Evolutionary conservation across 2,888 invertebrate species (phyloP), one percentile per base, ranked within the genome.

Genomic region (Mayetiola destructor): DNA sequence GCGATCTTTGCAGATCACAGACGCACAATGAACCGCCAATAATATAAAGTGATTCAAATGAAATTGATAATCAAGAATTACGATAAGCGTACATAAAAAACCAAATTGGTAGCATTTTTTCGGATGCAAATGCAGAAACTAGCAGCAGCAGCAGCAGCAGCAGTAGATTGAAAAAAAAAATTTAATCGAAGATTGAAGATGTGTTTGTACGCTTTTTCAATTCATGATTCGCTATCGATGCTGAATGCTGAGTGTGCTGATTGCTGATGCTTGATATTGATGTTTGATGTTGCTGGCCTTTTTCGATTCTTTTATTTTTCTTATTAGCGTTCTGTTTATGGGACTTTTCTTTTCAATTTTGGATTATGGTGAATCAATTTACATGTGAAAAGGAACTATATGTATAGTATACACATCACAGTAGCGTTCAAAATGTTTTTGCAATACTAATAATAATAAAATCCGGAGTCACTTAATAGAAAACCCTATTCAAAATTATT

Each of bases 341-440:
- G n/a, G n/a, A n/a, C n/a, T 42, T 42, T 48, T 27, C 27, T 48
- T 48, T 27, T 48, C 48, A 27, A 48, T 48, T 23, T 48, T 48
- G n/a, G 48, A 27, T 48, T 48, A 48, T 27, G 48, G 48, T n/a
- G 48, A 48, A 27, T 48, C 48, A 48, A 48, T 48, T 48, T 48
- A 27, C 48, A 48, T 48, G 48, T 27, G 29, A 48, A 48, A 27
- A 16, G 27, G 23, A n/a, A n/a, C n/a, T n/a, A n/a, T n/a, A n/a
- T n/a, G n/a, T n/a, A 39, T 5, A 36, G 36, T n/a, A 8, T 23
- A 21, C 27, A 48, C 27, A 27, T 27, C 23, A 14, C 48, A 48
- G 27, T 27, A 48, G n/a, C 48, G 27, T 27, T 48, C 16, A 48
- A 23, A 27, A 14, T n/a, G n/a, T n/a, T n/a, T n/a, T n/a, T n/a